phyloP scores from a whole-genome alignment of 2,888 invertebrate species.

The Lampropteryx suffumata region DNA sequence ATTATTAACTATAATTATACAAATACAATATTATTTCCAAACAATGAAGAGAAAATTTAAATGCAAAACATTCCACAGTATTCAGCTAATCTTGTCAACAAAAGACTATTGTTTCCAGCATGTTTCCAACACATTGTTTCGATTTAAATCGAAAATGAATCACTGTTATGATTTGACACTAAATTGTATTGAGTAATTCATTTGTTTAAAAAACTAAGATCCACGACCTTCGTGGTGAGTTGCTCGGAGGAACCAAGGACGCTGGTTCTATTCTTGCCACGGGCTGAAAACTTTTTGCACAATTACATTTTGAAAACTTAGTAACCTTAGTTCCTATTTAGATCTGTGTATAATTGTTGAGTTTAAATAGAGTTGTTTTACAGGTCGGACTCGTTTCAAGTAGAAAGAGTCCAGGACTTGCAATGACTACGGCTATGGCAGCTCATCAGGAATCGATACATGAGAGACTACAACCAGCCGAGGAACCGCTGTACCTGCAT shows the following conservation, averaged over 20 bases:
- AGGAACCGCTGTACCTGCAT: slow-evolving; percentile 73
- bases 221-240: slow-evolving; percentile 13
- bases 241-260: neutral
- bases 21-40: slow-evolving; percentile 61
- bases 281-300: neutral
- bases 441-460: slow-evolving; percentile 81
- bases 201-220: slow-evolving; percentile 60
- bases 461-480: slow-evolving; percentile 76
- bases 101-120: slow-evolving; percentile 73
- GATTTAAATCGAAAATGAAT: slow-evolving; percentile 76
- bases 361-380: slow-evolving; percentile 14
- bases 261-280: slow-evolving; percentile 8
- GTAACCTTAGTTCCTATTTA: too few relatives aligned
- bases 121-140: slow-evolving; percentile 73
- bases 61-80: slow-evolving; percentile 78
- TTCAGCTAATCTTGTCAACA: slow-evolving; percentile 82
- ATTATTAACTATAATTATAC: slow-evolving; percentile 23
- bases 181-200: slow-evolving; percentile 77
- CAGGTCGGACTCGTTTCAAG: slow-evolving; percentile 72
- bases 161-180: slow-evolving; percentile 77
- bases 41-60: slow-evolving; percentile 76
- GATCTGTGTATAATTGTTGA: neutral
- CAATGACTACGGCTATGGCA: slow-evolving; percentile 83
- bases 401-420: slow-evolving; percentile 68
- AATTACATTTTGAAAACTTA: too few relatives aligned